Conservation (phyloP, 92 coral and sea anemone species). For the Phymanthus crucifer region DNA sequence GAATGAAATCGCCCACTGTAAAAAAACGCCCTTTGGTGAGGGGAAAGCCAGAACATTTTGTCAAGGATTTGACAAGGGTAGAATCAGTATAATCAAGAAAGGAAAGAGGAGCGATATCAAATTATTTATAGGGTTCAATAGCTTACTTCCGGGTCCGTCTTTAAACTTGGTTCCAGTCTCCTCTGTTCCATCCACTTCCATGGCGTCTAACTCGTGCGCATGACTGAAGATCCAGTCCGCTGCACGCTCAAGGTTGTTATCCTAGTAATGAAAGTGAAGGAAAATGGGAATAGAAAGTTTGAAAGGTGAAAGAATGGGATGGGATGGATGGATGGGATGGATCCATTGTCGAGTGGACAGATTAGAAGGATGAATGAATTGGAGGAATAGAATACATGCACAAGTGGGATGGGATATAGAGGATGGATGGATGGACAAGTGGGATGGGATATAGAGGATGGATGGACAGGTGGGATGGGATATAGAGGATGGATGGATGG, state of each 20-base stretch:
- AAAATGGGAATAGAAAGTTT: neutral
- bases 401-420: neutral
- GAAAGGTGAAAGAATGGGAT: neutral
- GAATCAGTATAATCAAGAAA: no score
- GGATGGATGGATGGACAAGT: neutral
- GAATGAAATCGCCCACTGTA: no score
- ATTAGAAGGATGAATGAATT: neutral
- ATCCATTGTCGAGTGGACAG: neutral
- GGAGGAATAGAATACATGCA: no score
- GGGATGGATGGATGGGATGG: neutral
- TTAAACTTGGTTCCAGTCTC: slow-evolving; percentile 82
- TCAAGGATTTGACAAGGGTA: no score
- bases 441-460: neutral
- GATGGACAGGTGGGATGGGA: neutral
- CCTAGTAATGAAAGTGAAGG: slow-evolving; percentile 34
- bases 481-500: neutral
- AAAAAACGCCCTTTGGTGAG: no score
- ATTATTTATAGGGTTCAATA: no score
- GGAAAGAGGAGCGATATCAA: no score
- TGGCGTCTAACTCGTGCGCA: slow-evolving; percentile 84
- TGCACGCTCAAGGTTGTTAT: slow-evolving; percentile 93
- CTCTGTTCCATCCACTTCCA: slow-evolving; percentile 71
- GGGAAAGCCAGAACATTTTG: no score
- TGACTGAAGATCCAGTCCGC: slow-evolving; percentile 99
- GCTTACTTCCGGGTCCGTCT: slow-evolving; percentile 90